A percentile compares a stretch with the other conserved stretches of the same genome.
Evolutionary conservation across 2,113 vertebrate genomes (phyloP).

Genomic region (Sinocyclocheilus grahami): DNA sequence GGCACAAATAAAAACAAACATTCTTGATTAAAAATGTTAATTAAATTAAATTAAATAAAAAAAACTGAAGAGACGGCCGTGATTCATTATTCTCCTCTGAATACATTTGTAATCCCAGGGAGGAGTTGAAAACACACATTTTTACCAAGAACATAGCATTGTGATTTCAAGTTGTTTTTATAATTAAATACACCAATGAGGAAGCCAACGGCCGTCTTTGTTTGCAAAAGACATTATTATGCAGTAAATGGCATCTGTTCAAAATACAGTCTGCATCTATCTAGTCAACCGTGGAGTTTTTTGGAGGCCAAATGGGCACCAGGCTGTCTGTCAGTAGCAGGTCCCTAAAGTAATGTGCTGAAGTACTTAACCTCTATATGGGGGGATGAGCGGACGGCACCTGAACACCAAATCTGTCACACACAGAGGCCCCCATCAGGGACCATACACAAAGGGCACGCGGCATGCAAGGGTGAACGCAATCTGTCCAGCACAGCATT

Average conservation of each 20-base stretch:
- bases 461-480: slow-evolving; percentile 67
- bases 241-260: slow-evolving; percentile 17
- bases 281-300: slow-evolving; percentile 32
- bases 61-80: not conserved
- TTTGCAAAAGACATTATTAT: slow-evolving; percentile 6
- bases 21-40: not conserved
- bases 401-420: slow-evolving; percentile 71
- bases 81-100: slow-evolving; percentile 15
- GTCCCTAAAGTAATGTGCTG: slow-evolving; percentile 65
- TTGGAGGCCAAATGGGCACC: slow-evolving; percentile 31
- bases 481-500: slow-evolving; percentile 70
- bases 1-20: slow-evolving; percentile 26
- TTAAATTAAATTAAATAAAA: slow-evolving; percentile 25
- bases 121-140: not conserved
- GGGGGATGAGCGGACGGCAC: slow-evolving; percentile 64
- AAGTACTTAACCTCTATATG: slow-evolving; percentile 75
- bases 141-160: not conserved
- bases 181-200: not conserved
- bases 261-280: not conserved
- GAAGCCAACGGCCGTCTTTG: not conserved
- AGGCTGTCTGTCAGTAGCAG: slow-evolving; percentile 40
- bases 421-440: slow-evolving; percentile 64
- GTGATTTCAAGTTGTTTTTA: slow-evolving; percentile 22
- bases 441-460: slow-evolving; percentile 67
- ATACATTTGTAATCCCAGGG: slow-evolving; percentile 13